Percentiles rank a stretch among this genome's conserved stretches.
Evolutionary conservation across 2,113 vertebrate species (phyloP).

Genomic region (Galbula dea): DNA sequence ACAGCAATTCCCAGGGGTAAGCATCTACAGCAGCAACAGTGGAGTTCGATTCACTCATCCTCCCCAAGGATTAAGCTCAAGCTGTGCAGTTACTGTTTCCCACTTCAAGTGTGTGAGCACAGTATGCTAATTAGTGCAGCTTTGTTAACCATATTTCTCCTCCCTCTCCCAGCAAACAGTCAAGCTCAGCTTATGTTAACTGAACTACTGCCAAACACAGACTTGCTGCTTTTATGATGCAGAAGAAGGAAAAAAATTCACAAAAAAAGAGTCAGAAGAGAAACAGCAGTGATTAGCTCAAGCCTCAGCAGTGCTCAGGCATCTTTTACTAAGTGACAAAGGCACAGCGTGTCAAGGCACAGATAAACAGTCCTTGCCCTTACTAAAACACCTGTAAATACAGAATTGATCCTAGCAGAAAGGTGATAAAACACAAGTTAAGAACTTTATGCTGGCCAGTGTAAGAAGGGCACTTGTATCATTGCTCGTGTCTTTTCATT

Average conservation of each 20-base stretch:
- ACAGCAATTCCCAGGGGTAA: slow-evolving; percentile 12
- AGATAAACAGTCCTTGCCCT: background rate
- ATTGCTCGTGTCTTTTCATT: background rate
- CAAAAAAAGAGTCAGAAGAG: background rate
- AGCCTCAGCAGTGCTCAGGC: background rate
- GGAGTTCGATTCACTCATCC: background rate
- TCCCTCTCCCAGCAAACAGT: background rate
- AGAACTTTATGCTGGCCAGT: background rate
- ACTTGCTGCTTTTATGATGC: background rate
- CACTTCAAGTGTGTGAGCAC: background rate
- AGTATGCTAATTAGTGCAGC: background rate
- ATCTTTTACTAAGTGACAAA: background rate
- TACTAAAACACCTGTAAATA: background rate
- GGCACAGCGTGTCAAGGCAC: background rate
- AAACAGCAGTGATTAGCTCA: background rate
- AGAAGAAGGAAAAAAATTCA: background rate
- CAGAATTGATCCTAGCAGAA: background rate
- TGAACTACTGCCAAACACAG: background rate
- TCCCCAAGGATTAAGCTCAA: background rate
- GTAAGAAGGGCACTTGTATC: background rate
- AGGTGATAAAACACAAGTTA: background rate
- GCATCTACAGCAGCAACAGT: background rate
- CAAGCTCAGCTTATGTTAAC: background rate
- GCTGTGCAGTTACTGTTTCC: background rate
- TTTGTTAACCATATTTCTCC: background rate